Conservation (phyloP, 2,113 vertebrate species). For the Camarhynchus parvulus region DNA sequence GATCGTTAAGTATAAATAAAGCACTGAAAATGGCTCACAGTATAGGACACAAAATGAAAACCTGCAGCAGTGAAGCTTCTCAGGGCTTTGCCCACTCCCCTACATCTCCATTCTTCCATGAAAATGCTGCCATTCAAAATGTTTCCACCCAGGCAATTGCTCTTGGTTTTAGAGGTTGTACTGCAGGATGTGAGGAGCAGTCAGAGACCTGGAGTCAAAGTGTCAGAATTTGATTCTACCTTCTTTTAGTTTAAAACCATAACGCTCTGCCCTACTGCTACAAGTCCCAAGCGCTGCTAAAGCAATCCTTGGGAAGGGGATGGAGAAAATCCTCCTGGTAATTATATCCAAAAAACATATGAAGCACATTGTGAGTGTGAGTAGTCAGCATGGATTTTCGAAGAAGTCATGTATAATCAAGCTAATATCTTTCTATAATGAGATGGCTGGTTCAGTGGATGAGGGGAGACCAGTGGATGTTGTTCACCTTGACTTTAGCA, state of each 20-base stretch:
- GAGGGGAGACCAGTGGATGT: background rate
- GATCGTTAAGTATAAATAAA: background rate
- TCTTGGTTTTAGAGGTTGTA: background rate
- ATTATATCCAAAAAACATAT: background rate
- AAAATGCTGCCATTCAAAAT: background rate
- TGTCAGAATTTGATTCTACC: background rate
- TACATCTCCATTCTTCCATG: background rate
- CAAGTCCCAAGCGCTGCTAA: background rate
- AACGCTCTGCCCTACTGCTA: background rate
- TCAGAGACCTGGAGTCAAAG: background rate
- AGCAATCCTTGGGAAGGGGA: background rate
- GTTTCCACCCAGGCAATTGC: background rate
- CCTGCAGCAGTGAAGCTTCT: background rate
- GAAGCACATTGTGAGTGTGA: background rate
- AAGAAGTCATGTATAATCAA: background rate
- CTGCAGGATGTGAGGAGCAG: background rate
- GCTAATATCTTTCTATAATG: background rate
- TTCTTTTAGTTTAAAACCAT: background rate
- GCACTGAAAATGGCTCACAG: rapidly evolving
- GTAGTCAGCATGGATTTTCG: background rate
- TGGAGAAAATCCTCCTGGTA: background rate
- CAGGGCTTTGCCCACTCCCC: background rate
- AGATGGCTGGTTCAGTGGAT: background rate
- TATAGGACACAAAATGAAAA: background rate
- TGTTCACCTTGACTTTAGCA: background rate